These are phyloP conservation scores for Xiphydria camelus DNA, from an alignment of 2,888 invertebrate species.

Conservation along the genomic window DNA sequence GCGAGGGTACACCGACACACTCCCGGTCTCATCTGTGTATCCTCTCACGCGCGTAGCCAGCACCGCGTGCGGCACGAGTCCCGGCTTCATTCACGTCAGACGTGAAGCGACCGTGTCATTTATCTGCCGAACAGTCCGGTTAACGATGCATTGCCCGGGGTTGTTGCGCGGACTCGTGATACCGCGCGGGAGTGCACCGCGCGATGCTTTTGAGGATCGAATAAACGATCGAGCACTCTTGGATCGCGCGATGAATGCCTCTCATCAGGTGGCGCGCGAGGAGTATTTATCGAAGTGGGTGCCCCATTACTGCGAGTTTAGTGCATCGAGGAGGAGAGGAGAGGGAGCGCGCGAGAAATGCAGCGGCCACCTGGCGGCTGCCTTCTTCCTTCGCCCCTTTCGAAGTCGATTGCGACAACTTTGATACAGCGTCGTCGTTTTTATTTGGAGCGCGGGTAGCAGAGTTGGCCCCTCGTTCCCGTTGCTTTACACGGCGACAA, in stretches of 20 bases:
- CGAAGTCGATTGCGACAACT: too few relatives aligned
- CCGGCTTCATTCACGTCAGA: conserved; percentile 54
- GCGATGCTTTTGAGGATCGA: neutral
- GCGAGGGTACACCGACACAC: conserved; percentile 17
- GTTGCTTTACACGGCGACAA: too few relatives aligned
- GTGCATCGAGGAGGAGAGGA: too few relatives aligned
- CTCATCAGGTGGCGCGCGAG: neutral
- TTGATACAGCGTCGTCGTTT: too few relatives aligned
- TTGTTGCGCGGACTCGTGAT: conserved; percentile 1
- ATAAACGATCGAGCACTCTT: neutral
- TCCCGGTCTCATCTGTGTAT: conserved; percentile 11
- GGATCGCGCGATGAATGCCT: neutral
- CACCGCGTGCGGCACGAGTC: conserved; percentile 18
- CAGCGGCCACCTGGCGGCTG: too few relatives aligned
- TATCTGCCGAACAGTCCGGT: conserved; percentile 44
- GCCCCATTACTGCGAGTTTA: too few relatives aligned
- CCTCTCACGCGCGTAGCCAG: neutral
- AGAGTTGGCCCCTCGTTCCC: too few relatives aligned
- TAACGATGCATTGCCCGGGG: conserved; percentile 50
- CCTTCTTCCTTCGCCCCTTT: too few relatives aligned
- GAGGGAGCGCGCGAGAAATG: too few relatives aligned
- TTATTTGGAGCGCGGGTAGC: too few relatives aligned
- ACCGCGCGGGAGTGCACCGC: neutral
- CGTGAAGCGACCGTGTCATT: conserved; percentile 51
- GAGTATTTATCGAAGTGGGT: too few relatives aligned